Evolutionary conservation across 1,140 invertebrate species (phyloP).

Genomic region (Trichogramma pretiosum): DNA sequence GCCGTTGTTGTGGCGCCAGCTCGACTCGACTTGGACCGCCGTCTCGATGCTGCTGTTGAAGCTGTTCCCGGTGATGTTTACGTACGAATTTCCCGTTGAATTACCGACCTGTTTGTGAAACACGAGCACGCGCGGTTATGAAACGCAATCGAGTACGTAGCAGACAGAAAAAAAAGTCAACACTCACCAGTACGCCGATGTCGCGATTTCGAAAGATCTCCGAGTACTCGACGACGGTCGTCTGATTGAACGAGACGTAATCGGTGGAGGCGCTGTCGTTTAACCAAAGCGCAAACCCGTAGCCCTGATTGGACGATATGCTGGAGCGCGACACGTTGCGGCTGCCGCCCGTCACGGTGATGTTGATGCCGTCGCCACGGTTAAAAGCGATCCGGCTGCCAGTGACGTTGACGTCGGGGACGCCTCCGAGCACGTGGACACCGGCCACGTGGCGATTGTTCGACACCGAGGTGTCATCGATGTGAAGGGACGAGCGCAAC

Average conservation of each 20-base stretch:
- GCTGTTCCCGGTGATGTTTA: slow-evolving; percentile 80
- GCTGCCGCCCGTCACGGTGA: slow-evolving; percentile 84
- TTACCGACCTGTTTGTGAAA: slow-evolving; percentile 59
- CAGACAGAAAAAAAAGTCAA: slow-evolving; percentile 33
- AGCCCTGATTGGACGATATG: slow-evolving; percentile 70
- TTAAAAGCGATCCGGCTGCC: slow-evolving; percentile 83
- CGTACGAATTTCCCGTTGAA: slow-evolving; percentile 62
- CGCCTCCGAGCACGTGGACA: slow-evolving; percentile 74
- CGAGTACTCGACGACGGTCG: slow-evolving; percentile 78
- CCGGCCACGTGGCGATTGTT: slow-evolving; percentile 83
- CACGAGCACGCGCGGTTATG: no score
- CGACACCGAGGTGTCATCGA: slow-evolving; percentile 72
- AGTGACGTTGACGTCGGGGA: slow-evolving; percentile 88
- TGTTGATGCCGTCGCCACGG: slow-evolving; percentile 81
- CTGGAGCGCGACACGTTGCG: slow-evolving; percentile 77
- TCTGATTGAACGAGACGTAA: slow-evolving; percentile 70
- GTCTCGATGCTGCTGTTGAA: slow-evolving; percentile 69
- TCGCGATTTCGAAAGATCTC: slow-evolving; percentile 76
- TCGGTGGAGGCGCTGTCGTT: slow-evolving; percentile 71
- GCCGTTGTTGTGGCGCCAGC: slow-evolving; percentile 58
- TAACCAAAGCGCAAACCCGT: slow-evolving; percentile 78
- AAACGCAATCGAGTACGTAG: neutral
- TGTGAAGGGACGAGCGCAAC: slow-evolving; percentile 68
- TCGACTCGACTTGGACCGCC: slow-evolving; percentile 69
- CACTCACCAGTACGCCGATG: slow-evolving; percentile 67